A percentile compares a stretch with the other conserved stretches of the same genome.
These are phyloP conservation scores for Drosophila rhopaloa DNA, from an alignment of 1,140 invertebrate genomes.

Conservation along the genomic window DNA sequence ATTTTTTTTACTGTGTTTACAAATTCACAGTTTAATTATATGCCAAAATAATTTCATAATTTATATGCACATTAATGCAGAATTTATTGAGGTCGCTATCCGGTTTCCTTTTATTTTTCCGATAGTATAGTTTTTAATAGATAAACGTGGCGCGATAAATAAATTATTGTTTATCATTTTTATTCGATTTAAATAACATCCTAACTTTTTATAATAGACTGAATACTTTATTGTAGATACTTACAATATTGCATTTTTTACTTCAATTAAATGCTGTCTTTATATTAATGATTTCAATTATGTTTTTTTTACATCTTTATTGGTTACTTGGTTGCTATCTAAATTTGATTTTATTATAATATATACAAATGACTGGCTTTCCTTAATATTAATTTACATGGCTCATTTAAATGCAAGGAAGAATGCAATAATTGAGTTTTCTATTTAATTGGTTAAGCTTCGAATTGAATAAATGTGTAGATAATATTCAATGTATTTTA, in stretches of 20 bases:
- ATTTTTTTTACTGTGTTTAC: background rate
- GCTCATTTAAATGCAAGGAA: background rate
- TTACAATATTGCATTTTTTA: too few relatives aligned
- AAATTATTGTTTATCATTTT: background rate
- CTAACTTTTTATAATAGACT: too few relatives aligned
- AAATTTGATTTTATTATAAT: background rate
- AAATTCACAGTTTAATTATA: background rate
- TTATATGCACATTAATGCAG: background rate
- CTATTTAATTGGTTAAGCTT: background rate
- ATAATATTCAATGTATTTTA: slow-evolving; percentile 9
- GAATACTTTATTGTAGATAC: too few relatives aligned
- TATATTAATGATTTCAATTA: background rate
- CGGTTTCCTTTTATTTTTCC: background rate
- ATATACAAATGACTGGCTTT: background rate
- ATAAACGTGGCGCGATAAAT: background rate
- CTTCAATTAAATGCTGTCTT: too few relatives aligned
- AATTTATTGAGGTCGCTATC: background rate
- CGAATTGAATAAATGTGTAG: background rate
- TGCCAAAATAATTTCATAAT: background rate
- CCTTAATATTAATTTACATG: background rate
- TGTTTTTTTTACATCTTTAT: background rate
- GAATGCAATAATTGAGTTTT: slow-evolving; percentile 5
- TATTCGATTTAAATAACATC: background rate
- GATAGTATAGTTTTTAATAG: background rate
- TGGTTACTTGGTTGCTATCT: too few relatives aligned